Conservation (phyloP, 2,888 invertebrate genomes). For the Zonitis immaculata region DNA sequence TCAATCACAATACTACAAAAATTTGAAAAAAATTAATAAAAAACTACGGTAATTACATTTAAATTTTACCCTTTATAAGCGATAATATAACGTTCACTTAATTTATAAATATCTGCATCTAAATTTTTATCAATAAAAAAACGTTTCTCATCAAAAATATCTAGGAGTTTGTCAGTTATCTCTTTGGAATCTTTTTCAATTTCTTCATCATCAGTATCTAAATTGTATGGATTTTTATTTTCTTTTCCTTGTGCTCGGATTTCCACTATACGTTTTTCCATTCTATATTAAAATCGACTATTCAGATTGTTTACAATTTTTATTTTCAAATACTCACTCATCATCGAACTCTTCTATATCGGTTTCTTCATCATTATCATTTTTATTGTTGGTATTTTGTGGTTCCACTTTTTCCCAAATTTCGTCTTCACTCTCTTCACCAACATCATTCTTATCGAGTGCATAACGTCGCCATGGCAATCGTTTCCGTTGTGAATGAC, state of each 20-base stretch:
- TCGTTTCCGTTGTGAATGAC: conserved; percentile 55
- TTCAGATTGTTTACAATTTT: conserved; percentile 18
- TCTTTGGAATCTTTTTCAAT: conserved; percentile 4
- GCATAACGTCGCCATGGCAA: conserved; percentile 64
- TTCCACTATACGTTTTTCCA: conserved; percentile 13
- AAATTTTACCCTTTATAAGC: conserved; percentile 59
- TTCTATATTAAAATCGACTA: conserved; percentile 22
- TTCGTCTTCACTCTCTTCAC: conserved; percentile 54
- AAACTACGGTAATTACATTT: conserved; percentile 2
- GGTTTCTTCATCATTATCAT: conserved; percentile 4
- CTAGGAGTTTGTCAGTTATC: conserved; percentile 42
- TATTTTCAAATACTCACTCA: conserved; percentile 12
- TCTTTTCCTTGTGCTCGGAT: conserved; percentile 16
- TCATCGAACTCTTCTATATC: conserved; percentile 16
- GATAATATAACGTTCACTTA: conserved; percentile 52
- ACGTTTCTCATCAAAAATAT: conserved; percentile 50
- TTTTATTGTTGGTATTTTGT: conserved; percentile 3
- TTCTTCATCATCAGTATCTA: conserved; percentile 46
- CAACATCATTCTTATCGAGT: conserved; percentile 50
- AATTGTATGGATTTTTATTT: conserved; percentile 30
- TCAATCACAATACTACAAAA: conserved; percentile 34
- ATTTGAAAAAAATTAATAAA: conserved; percentile 4
- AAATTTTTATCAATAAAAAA: conserved; percentile 51
- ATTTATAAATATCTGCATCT: conserved; percentile 38
- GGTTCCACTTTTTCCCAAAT: conserved; percentile 44